Base-by-base conservation (phyloP, 2,797 vertebrate genomes). In the Argentina silus region DNA sequence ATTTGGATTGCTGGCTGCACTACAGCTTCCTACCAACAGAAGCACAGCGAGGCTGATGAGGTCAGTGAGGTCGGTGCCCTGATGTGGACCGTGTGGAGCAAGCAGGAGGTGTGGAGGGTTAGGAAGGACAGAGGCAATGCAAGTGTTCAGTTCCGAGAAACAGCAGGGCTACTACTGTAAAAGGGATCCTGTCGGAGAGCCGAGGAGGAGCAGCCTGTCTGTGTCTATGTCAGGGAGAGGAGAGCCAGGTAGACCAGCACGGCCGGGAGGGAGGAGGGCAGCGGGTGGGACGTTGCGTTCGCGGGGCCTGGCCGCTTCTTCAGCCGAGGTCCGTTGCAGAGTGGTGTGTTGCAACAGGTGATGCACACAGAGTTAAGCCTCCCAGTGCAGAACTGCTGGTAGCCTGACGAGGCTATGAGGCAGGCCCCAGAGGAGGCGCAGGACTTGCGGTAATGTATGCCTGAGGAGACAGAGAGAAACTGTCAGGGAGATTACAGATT, bases 341-440 rank as follows among this genome's bases (percentile, higher is more conserved):
- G 96, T 0, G 97, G 95, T 0, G 96, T 98, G 93, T 95, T 97
- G 86, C 98, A 99, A 94, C 98, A 99, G 90, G 95, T 96, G 92
- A 99, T 99, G 81, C 98, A 99, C 27, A 99, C 97, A 0, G 97
- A 99, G 94, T 98, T 97, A 81, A 99, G 89, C 89, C 94, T 95
- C 78, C 97, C 97, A 0, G 96, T 97, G 83, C 98, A 99, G 88
- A 99, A 99, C 92, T 97, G 97, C 91, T 99, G 98, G 93, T 99
- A 99, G 19, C 98, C 98, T 0, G 97, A 97, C 0, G 97, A 98
- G 83, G 98, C 95, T 17, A 98, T 99, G 86, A 99, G 97, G 75
- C 98, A 99, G 0, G 97, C 97, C 0, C 95, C 96, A 0, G 97
- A 98, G 0, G 98, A 97, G 0, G 98, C 98, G 0, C 98, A 99